Evolutionary conservation across 2,113 vertebrate species (phyloP).

Genomic region (Tetrax tetrax): DNA sequence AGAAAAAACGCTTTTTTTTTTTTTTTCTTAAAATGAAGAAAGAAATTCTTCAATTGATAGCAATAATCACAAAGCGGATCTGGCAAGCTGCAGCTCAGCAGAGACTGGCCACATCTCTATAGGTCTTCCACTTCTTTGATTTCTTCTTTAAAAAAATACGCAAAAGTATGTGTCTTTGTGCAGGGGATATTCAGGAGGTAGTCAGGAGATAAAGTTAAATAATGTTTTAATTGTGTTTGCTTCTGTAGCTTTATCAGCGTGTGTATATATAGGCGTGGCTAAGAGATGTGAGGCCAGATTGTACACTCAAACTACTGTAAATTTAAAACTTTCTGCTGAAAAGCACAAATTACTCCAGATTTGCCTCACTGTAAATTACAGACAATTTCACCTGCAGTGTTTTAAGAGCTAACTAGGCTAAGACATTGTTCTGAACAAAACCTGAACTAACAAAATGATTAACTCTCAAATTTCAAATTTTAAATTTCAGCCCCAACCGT

Average conservation of each 20-base stretch:
- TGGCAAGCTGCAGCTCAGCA: neutral
- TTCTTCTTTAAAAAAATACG: neutral
- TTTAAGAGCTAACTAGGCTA: neutral
- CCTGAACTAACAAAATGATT: neutral
- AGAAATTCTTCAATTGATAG: neutral
- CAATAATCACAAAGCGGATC: neutral
- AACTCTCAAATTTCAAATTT: neutral
- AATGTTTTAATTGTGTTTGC: neutral
- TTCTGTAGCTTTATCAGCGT: constrained; percentile 18
- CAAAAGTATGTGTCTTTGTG: neutral
- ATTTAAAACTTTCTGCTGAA: neutral
- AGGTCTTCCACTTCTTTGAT: neutral
- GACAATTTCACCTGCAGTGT: neutral
- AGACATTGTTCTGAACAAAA: neutral
- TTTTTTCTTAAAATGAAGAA: neutral
- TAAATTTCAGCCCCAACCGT: neutral
- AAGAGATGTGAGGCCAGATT: neutral
- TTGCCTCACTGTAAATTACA: neutral
- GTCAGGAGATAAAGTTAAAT: neutral
- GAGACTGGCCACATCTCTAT: neutral
- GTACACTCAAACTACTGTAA: neutral
- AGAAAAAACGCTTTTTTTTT: neutral
- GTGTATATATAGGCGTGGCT: neutral
- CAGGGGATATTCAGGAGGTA: neutral
- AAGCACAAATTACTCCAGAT: neutral